A percentile compares a stretch with the other conserved stretches of the same genome.
Conservation (phyloP, 1,140 invertebrate species). For the Gryon sp. region DNA sequence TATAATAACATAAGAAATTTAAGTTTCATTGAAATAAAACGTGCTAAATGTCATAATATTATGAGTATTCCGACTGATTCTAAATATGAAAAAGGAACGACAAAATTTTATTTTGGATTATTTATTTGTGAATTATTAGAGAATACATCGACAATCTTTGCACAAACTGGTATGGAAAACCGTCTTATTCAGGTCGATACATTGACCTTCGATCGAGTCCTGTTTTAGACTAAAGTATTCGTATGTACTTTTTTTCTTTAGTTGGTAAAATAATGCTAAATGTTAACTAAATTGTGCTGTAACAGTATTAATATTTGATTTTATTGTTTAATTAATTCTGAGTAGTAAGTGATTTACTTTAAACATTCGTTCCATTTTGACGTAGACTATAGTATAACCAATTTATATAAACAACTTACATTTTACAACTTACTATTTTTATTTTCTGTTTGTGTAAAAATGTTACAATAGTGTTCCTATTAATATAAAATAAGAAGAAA, state of each 20-base stretch:
- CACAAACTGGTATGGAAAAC: conserved; percentile 48
- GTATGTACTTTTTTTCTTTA: conserved; percentile 42
- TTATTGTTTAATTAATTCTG: background rate
- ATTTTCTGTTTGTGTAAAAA: too few relatives aligned
- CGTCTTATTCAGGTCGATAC: conserved; percentile 47
- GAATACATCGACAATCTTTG: conserved; percentile 57
- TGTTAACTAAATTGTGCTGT: conserved; percentile 20
- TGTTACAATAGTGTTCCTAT: too few relatives aligned
- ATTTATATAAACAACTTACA: conserved; percentile 17
- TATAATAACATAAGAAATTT: too few relatives aligned
- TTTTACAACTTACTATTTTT: conserved; percentile 1
- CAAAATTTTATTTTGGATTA: conserved; percentile 4
- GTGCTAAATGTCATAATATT: too few relatives aligned
- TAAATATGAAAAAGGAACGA: background rate
- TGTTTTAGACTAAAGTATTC: conserved; percentile 35
- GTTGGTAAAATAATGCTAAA: conserved; percentile 30
- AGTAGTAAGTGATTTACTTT: too few relatives aligned
- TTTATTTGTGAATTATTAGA: conserved; percentile 38
- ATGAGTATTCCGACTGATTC: too few relatives aligned
- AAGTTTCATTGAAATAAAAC: too few relatives aligned
- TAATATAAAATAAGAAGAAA: too few relatives aligned
- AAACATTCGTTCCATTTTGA: too few relatives aligned
- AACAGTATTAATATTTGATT: conserved; percentile 30
- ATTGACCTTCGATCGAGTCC: conserved; percentile 41
- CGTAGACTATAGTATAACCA: conserved; percentile 2